These are phyloP conservation scores for Adineta ricciae DNA, from an alignment of 2,888 invertebrate species.

Conservation along the genomic window DNA sequence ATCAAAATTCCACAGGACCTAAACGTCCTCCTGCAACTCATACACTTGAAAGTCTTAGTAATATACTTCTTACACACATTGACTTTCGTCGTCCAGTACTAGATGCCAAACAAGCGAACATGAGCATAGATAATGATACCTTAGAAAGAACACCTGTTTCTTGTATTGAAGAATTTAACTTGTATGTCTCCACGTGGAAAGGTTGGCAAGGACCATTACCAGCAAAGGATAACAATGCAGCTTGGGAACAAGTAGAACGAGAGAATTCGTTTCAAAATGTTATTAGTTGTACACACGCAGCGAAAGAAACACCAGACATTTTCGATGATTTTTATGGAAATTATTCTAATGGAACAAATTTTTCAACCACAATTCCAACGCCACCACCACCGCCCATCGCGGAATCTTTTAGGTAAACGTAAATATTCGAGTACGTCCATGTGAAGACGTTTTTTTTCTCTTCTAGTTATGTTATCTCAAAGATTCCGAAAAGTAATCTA, in stretches of 20 bases:
- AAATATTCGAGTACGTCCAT: no score
- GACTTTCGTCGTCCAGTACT: conserved; percentile 11
- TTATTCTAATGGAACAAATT: neutral
- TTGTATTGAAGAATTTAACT: conserved; percentile 14
- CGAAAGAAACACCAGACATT: neutral
- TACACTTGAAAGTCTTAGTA: neutral
- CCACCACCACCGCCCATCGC: neutral
- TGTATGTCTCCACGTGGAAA: neutral
- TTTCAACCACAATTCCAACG: neutral
- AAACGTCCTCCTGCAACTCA: neutral
- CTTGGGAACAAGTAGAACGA: conserved; percentile 14
- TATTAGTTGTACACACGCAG: neutral
- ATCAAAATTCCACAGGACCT: neutral
- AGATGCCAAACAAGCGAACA: neutral
- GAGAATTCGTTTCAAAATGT: neutral
- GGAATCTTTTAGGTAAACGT: neutral
- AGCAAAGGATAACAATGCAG: neutral
- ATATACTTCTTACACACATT: neutral
- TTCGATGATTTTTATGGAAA: neutral
- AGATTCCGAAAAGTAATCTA: neutral
- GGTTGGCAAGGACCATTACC: conserved; percentile 18
- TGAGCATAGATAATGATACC: neutral
- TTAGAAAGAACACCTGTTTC: neutral
- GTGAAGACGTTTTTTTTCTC: neutral
- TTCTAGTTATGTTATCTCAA: neutral